Conservation (phyloP, 2,888 invertebrate genomes). For the Thera obeliscata region DNA sequence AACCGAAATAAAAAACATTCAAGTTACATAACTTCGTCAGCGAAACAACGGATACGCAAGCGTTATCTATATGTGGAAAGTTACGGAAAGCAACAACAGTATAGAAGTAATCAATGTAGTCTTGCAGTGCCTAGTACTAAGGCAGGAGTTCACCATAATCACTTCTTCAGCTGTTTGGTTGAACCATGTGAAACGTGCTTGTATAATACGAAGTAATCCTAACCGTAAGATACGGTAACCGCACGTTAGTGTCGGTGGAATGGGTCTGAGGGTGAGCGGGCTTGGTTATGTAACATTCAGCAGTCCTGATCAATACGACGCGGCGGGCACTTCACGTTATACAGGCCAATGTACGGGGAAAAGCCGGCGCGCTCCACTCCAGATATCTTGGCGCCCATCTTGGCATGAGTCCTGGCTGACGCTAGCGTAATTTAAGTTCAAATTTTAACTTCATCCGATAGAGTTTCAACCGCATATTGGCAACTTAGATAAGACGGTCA, state of each 20-base stretch:
- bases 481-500: conserved; percentile 32
- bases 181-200: not conserved
- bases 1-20: conserved; percentile 27
- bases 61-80: conserved; percentile 41
- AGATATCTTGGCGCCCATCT: conserved; percentile 62
- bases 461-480: conserved; percentile 37
- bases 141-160: conserved; percentile 23
- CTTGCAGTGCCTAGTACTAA: conserved; percentile 54
- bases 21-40: conserved; percentile 25
- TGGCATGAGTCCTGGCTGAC: conserved; percentile 54
- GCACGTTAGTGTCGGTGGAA: conserved; percentile 4
- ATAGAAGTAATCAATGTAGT: conserved; percentile 52
- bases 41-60: conserved; percentile 35
- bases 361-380: conserved; percentile 56
- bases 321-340: conserved; percentile 67
- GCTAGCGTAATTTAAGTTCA: conserved; percentile 47
- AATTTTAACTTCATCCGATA: conserved; percentile 44
- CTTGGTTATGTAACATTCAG: conserved; percentile 75
- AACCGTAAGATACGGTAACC: conserved; percentile 11
- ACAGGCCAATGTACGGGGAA: conserved; percentile 72
- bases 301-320: conserved; percentile 78
- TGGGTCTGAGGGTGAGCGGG: conserved; percentile 53
- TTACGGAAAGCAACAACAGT: conserved; percentile 47
- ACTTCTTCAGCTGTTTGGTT: not conserved
- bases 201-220: not conserved